These are phyloP conservation scores for Leucophenga varia DNA, from an alignment of 1,140 invertebrate genomes.

Conservation along the genomic window DNA sequence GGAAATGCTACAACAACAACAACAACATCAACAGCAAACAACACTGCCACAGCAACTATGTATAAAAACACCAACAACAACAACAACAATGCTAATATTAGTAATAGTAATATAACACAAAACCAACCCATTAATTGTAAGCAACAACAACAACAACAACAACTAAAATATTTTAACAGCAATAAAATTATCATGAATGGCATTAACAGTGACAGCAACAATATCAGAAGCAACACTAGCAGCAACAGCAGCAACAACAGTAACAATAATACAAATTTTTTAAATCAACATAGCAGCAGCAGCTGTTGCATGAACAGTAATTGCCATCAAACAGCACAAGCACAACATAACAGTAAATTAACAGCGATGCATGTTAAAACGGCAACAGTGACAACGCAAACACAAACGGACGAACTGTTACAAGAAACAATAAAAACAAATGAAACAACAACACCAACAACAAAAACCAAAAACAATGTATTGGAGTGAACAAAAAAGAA, in stretches of 20 bases:
- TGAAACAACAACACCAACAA: conserved; percentile 4
- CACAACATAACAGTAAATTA: conserved; percentile 7
- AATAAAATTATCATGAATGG: no score
- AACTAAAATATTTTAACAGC: not conserved
- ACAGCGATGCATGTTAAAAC: not conserved
- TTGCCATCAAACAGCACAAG: conserved; percentile 8
- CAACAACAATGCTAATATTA: not conserved
- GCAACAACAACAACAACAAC: conserved; percentile 25
- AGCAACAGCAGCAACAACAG: conserved; percentile 29
- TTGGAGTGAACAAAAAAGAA: no score
- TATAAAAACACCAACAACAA: conserved; percentile 10
- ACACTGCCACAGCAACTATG: conserved; percentile 19
- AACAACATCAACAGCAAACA: conserved; percentile 22
- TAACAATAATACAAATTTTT: conserved; percentile 12
- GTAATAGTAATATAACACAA: no score
- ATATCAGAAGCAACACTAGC: conserved; percentile 16
- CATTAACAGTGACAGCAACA: conserved; percentile 16
- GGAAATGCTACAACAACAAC: conserved; percentile 15
- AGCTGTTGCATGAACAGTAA: conserved; percentile 5
- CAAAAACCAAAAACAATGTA: not conserved
- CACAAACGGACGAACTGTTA: conserved; percentile 42
- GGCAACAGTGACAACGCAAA: conserved; percentile 24
- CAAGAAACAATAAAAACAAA: conserved; percentile 22
- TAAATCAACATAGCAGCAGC: conserved; percentile 19
- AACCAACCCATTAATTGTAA: not conserved